A percentile compares a stretch with the other conserved stretches of the same genome.
Conservation (phyloP, 2,888 invertebrate species). For the Suillia variegata region DNA sequence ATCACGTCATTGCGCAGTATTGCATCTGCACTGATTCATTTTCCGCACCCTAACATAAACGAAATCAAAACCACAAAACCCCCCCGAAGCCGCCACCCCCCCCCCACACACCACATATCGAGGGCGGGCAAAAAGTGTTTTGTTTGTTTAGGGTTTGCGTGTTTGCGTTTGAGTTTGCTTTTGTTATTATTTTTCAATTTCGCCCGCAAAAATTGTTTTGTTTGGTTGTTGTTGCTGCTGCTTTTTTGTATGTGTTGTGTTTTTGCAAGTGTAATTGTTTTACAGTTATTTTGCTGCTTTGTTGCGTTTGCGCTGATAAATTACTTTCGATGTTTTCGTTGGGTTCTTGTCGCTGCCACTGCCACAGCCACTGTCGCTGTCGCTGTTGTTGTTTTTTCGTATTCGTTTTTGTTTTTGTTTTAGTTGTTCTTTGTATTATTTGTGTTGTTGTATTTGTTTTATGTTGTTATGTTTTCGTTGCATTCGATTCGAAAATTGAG, state of each 20-base stretch:
- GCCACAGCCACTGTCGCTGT: no score
- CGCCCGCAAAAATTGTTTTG: background rate
- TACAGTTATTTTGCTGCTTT: background rate
- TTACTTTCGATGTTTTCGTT: background rate
- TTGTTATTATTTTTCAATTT: constrained; percentile 5
- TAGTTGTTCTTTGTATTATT: background rate
- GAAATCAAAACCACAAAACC: background rate
- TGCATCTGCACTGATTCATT: background rate
- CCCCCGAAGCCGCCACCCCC: background rate
- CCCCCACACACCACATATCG: no score
- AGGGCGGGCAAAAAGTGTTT: no score
- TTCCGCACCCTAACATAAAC: background rate
- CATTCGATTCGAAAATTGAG: background rate
- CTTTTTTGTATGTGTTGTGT: no score
- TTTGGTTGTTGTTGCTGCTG: no score
- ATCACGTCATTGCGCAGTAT: background rate
- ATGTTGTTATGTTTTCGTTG: background rate
- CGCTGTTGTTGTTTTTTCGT: no score
- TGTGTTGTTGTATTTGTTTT: background rate
- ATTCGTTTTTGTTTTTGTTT: no score
- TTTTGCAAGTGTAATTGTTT: constrained; percentile 3
- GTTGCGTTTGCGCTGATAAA: constrained; percentile 1
- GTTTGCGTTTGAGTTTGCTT: no score
- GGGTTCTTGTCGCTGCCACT: no score
- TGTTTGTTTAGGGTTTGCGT: background rate